These are phyloP conservation scores for Drosophila pseudoobscura DNA, from an alignment of 1,140 invertebrate genomes.

Conservation along the genomic window DNA sequence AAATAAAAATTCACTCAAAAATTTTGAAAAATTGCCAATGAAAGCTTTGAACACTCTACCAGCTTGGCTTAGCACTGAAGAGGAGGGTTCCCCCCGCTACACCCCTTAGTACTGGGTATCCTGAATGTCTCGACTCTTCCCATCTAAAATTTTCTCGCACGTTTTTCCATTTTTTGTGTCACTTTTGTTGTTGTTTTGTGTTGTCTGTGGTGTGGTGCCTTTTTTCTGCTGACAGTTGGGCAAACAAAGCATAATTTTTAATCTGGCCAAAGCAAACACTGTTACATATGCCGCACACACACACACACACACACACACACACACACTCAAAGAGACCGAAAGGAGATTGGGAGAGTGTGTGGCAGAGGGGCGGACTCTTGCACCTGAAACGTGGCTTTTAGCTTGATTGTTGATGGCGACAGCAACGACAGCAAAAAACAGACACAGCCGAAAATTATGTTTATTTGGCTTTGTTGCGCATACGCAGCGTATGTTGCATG, in stretches of 20 bases:
- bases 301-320: conserved; percentile 14
- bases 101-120: too few species aligned
- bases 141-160: too few species aligned
- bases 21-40: too few species aligned
- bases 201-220: conserved; percentile 23
- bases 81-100: too few species aligned
- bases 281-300: conserved; percentile 68
- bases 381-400: conserved; percentile 73
- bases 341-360: not conserved
- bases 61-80: too few species aligned
- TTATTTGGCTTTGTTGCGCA: conserved; percentile 74
- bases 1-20: too few species aligned
- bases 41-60: too few species aligned
- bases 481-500: conserved; percentile 47
- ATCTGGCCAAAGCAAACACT: conserved; percentile 75
- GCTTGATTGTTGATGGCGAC: conserved; percentile 70
- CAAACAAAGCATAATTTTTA: conserved; percentile 82
- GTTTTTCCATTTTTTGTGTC: conserved; percentile 11
- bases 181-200: conserved; percentile 32
- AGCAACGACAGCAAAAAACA: conserved; percentile 10
- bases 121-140: conserved; percentile 3
- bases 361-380: conserved; percentile 1
- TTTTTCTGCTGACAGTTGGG: conserved; percentile 79
- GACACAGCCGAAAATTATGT: conserved; percentile 52
- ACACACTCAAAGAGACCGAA: not conserved